Evolutionary conservation across 23 tunicate genomes (phyloP), one percentile per base, ranked within the genome.

Genomic region (Clavelina lepadiformis): DNA sequence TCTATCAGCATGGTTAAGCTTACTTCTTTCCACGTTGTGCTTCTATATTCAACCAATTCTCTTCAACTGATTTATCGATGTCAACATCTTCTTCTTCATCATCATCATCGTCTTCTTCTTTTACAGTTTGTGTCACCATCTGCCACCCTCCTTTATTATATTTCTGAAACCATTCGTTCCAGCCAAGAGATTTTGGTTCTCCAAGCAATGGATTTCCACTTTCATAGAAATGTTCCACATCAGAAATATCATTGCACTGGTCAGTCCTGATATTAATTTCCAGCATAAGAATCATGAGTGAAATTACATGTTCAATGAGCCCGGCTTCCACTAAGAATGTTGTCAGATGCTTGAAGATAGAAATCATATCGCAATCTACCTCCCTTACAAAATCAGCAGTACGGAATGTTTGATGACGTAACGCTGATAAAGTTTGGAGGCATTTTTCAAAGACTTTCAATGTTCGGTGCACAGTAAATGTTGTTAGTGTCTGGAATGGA

Each of bases 81-180:
- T 73, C 96, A 37, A 80, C 84, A 46, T 71, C 78, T 15, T 74
- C 61, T 41, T 68, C 74, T 46, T 19, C 58, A 56, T 76, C 83
- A 41, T 68, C 83, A 33, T 58, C 72, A 18, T 76, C 83, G 5
- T 74, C 82, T 24, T 84, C 93, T n/a, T 38, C 67, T 27, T 55
- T 78, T 21, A 3, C 35, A 15, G 59, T 71, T 34, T 22, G 22
- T 28, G 46, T 28, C 30, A n/a, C 58, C 22, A 41, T 20, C 27
- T 65, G 32, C 96, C 96, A 87, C 13, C 96, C 96, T 19, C 96
- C 96, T 5, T 69, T 45, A 5, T 57, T 38, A 59, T 72, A 58
- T 50, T 87, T 87, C 33, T 34, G 23, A 26, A 35, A 27, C 85
- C 85, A 87, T 33, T 33, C 37, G 6, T 50, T 61, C 70, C 83